A percentile compares a stretch with the other conserved stretches of the same genome.
These are phyloP conservation scores for Octopus sinensis DNA, from an alignment of 1,140 invertebrate species.

Conservation along the genomic window DNA sequence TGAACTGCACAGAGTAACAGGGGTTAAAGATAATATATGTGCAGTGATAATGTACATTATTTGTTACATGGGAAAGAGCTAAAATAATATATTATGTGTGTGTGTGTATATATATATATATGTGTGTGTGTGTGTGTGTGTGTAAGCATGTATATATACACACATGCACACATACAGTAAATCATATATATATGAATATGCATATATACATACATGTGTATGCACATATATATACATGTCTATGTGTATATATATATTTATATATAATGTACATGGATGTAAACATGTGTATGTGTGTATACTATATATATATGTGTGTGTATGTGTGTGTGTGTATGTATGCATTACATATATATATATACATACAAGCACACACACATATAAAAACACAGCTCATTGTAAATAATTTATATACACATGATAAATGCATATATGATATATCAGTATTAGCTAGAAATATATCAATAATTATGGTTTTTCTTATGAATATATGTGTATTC, in stretches of 20 bases:
- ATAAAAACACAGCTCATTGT: background rate
- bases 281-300: background rate
- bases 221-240: background rate
- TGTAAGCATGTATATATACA: background rate
- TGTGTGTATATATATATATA: background rate
- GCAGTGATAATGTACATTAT: background rate
- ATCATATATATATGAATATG: background rate
- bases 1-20: background rate
- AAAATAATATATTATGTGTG: background rate
- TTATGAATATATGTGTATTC: constrained; percentile 5
- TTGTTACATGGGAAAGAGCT: background rate
- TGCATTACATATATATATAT: background rate
- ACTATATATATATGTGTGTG: background rate
- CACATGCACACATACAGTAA: background rate
- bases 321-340: background rate
- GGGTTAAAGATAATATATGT: background rate
- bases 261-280: background rate
- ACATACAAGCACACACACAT: background rate
- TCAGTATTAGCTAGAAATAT: background rate
- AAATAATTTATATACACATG: background rate
- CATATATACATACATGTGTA: background rate
- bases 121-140: background rate
- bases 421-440: background rate
- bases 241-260: background rate
- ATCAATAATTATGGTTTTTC: background rate